Evolutionary conservation across 1,140 invertebrate genomes (phyloP).

Genomic region (Drosophila prosaltans): DNA sequence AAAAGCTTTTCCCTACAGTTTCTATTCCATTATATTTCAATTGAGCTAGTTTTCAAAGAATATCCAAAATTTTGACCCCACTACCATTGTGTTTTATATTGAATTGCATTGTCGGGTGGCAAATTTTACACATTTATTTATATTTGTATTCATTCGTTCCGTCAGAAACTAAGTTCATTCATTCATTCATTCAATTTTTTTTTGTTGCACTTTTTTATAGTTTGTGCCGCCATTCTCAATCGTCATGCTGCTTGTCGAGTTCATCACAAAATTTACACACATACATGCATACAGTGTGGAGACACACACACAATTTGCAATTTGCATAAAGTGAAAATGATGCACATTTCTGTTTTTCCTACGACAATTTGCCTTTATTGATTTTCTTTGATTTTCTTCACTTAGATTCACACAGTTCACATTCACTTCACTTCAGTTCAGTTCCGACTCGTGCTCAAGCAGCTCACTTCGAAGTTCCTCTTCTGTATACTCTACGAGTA

Average conservation of each 20-base stretch:
- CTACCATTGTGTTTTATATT: neutral
- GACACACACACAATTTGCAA: slow-evolving; percentile 60
- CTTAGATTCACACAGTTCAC: slow-evolving; percentile 21
- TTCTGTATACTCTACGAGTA: slow-evolving; percentile 4
- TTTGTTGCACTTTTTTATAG: neutral
- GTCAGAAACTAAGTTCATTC: slow-evolving; percentile 13
- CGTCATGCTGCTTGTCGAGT: slow-evolving; percentile 46
- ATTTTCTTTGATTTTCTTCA: slow-evolving; percentile 76
- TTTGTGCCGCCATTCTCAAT: slow-evolving; percentile 6
- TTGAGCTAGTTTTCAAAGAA: neutral
- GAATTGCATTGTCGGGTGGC: neutral
- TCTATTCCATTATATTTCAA: no score
- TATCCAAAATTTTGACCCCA: neutral
- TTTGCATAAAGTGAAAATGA: slow-evolving; percentile 82
- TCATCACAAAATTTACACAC: slow-evolving; percentile 52
- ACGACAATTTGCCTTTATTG: slow-evolving; percentile 79
- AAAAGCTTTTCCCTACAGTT: no score
- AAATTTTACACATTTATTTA: slow-evolving; percentile 14
- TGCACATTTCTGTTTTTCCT: slow-evolving; percentile 79
- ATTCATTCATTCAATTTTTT: neutral
- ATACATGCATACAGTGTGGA: neutral
- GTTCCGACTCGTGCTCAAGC: slow-evolving; percentile 34
- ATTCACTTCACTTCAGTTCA: slow-evolving; percentile 22
- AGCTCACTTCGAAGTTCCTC: slow-evolving; percentile 39
- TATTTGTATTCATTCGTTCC: slow-evolving; percentile 54